Evolutionary conservation across 37 sponge, comb jelly and placozoan genomes (phyloP).

Genomic region (Theonella swinhoei): DNA sequence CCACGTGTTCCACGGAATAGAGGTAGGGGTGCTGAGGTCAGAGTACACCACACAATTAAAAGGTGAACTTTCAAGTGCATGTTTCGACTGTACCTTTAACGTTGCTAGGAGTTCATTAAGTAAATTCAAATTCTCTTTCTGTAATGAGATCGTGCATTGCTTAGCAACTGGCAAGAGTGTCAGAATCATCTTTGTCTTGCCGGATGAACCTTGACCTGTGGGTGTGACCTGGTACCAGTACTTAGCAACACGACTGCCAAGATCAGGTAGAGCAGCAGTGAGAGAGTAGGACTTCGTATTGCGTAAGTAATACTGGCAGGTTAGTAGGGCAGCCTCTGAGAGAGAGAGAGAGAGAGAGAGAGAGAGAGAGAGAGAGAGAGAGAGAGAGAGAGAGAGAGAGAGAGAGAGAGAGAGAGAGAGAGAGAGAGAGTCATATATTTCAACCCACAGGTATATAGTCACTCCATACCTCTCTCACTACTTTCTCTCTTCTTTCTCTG

Average conservation of each 20-base stretch:
- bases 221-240: conserved; percentile 44
- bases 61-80: not conserved
- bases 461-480: not conserved
- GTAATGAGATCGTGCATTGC: conserved; percentile 35
- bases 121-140: conserved; percentile 1
- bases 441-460: no score
- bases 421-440: conserved; percentile 7
- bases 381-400: conserved; percentile 13
- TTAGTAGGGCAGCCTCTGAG: conserved; percentile 26
- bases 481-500: not conserved
- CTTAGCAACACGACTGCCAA: conserved; percentile 63
- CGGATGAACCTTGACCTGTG: not conserved
- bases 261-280: conserved; percentile 13
- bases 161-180: conserved; percentile 44
- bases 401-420: not conserved
- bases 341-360: not conserved
- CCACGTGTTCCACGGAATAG: conserved; percentile 27
- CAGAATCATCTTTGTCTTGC: not conserved
- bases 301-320: conserved; percentile 21
- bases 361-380: conserved; percentile 12
- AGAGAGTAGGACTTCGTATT: not conserved
- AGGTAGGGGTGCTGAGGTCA: conserved; percentile 48
- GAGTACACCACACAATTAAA: not conserved
- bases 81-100: not conserved
- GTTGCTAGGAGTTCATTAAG: conserved; percentile 28